Evolutionary conservation across 2,113 vertebrate species (phyloP).

Genomic region (Theristicus caerulescens): DNA sequence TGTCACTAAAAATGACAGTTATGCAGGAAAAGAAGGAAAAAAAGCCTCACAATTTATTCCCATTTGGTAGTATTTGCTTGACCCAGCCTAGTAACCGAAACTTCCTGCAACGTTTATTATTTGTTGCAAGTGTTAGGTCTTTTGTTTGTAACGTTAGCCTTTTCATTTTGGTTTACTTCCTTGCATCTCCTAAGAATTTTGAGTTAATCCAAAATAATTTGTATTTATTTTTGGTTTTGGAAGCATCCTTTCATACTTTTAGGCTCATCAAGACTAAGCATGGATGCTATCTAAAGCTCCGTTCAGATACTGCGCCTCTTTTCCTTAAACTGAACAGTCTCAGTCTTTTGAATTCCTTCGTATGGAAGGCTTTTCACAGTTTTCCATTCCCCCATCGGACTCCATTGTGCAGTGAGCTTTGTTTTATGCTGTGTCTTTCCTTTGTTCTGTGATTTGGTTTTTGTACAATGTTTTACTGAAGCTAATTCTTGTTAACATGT

Average conservation of each 20-base stretch:
- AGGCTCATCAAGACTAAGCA: not conserved
- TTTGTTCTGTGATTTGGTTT: slow-evolving; percentile 7
- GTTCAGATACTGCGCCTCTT: not conserved
- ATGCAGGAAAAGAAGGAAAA: not conserved
- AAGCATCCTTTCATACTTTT: not conserved
- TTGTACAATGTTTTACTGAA: not conserved
- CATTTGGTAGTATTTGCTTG: not conserved
- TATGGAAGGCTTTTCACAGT: not conserved
- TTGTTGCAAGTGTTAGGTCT: not conserved
- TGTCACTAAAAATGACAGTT: not conserved
- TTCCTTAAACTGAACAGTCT: not conserved
- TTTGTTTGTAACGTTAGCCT: not conserved
- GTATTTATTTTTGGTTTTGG: not conserved
- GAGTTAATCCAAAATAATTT: not conserved
- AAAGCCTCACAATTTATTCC: not conserved
- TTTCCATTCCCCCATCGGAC: not conserved
- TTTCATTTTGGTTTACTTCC: not conserved
- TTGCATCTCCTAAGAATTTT: not conserved
- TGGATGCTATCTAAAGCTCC: not conserved
- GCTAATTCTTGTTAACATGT: not conserved
- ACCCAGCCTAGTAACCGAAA: not conserved
- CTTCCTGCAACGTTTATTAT: not conserved
- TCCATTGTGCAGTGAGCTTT: not conserved
- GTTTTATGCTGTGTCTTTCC: not conserved
- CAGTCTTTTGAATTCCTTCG: not conserved